Conservation (phyloP, 1,140 invertebrate genomes). For the Polypedilum vanderplanki region DNA sequence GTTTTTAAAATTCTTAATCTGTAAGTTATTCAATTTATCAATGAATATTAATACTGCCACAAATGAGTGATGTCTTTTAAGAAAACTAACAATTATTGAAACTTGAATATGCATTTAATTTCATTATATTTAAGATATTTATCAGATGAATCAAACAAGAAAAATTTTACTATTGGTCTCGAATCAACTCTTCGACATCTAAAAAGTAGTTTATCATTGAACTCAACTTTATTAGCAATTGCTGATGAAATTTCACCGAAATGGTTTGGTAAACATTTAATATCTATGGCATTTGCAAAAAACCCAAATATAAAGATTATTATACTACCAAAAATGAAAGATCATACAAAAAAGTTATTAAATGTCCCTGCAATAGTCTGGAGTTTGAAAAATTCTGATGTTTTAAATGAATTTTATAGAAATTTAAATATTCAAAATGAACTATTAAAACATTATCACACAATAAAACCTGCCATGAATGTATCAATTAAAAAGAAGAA, state of each 20-base stretch:
- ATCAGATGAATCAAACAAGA: background rate
- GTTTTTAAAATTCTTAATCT: background rate
- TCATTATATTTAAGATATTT: background rate
- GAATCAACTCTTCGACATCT: background rate
- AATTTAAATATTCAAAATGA: background rate
- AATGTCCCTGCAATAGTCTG: background rate
- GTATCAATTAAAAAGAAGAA: background rate
- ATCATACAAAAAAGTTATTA: background rate
- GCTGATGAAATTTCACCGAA: background rate
- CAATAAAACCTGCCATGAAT: background rate
- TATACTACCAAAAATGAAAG: background rate
- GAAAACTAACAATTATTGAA: background rate
- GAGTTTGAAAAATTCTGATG: background rate
- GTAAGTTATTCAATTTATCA: background rate
- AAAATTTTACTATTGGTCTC: background rate
- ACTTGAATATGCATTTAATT: too few relatives aligned
- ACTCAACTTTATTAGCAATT: background rate
- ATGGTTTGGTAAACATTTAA: constrained; percentile 16
- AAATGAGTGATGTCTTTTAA: background rate
- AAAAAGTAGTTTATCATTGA: background rate
- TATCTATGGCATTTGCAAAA: background rate
- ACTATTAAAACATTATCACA: background rate
- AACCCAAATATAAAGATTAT: background rate
- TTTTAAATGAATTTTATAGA: background rate
- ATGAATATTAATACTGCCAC: too few relatives aligned